phyloP scores from a whole-genome alignment of 2,113 vertebrate genomes.

The Hypocryptadius cinnamomeus region DNA sequence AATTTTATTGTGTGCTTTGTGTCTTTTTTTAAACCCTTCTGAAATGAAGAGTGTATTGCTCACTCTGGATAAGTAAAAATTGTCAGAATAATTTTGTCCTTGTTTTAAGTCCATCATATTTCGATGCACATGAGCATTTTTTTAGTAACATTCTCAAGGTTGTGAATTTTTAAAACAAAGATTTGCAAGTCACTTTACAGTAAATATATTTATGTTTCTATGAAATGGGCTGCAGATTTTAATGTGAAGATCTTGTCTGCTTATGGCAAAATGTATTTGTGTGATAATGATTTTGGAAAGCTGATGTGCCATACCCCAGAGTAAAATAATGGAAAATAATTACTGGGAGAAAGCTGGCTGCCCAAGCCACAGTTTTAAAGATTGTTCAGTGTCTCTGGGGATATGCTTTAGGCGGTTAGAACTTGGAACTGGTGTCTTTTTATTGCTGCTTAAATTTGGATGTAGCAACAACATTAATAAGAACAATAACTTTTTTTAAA shows the following conservation, averaged over 20 bases:
- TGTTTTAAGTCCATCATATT: neutral
- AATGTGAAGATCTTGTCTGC: neutral
- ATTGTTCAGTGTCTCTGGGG: neutral
- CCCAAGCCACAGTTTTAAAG: neutral
- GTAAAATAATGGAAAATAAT: neutral
- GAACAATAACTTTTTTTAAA: neutral
- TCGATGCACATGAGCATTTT: neutral
- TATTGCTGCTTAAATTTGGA: neutral
- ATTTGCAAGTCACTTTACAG: neutral
- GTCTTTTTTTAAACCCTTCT: neutral
- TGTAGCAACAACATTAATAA: neutral
- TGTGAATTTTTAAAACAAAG: neutral
- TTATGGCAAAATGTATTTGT: neutral
- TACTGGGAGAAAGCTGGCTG: neutral
- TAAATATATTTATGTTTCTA: neutral
- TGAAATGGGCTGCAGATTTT: neutral
- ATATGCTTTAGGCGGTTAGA: neutral
- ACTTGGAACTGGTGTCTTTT: neutral
- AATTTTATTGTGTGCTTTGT: neutral
- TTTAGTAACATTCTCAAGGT: neutral
- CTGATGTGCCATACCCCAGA: neutral
- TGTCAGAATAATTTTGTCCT: neutral
- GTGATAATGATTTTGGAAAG: neutral
- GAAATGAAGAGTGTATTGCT: neutral
- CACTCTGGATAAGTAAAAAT: neutral